Conservation (phyloP, 1,140 invertebrate species). For the Drosophila tani region DNA sequence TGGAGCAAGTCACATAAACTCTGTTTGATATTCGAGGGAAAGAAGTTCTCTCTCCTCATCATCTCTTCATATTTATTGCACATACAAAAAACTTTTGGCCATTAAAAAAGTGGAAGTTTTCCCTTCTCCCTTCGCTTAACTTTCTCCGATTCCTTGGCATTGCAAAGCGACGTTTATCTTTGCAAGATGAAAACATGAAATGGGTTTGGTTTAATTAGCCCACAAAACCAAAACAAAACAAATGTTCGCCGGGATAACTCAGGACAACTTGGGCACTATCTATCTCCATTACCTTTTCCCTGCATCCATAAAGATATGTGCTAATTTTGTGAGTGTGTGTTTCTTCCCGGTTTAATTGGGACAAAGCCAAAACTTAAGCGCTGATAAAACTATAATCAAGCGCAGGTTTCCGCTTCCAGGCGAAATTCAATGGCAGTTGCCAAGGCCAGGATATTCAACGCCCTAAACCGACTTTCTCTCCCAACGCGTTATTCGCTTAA, state of each 20-base stretch:
- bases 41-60: too few species aligned
- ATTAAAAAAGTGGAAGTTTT: constrained; percentile 72
- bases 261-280: constrained; percentile 39
- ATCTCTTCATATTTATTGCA: constrained; percentile 58
- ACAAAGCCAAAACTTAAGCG: constrained; percentile 51
- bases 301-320: constrained; percentile 39
- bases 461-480: constrained; percentile 1
- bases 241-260: constrained; percentile 38
- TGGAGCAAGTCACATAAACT: neutral
- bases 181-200: constrained; percentile 60
- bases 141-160: constrained; percentile 21
- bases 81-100: constrained; percentile 56
- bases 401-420: constrained; percentile 42
- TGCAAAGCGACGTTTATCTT: constrained; percentile 60
- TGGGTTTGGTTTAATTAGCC: constrained; percentile 75
- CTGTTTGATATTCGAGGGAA: neutral
- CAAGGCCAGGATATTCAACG: constrained; percentile 27
- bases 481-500: constrained; percentile 64
- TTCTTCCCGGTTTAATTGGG: constrained; percentile 38
- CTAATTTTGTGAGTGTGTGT: constrained; percentile 10
- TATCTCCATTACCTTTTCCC: constrained; percentile 30
- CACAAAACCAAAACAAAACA: constrained; percentile 64
- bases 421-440: constrained; percentile 65
- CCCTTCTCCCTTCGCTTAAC: neutral
- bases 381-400: constrained; percentile 59